A percentile compares a stretch with the other conserved stretches of the same genome.
Conservation (phyloP, 2,113 vertebrate genomes). For the Ceyx melanurus region DNA sequence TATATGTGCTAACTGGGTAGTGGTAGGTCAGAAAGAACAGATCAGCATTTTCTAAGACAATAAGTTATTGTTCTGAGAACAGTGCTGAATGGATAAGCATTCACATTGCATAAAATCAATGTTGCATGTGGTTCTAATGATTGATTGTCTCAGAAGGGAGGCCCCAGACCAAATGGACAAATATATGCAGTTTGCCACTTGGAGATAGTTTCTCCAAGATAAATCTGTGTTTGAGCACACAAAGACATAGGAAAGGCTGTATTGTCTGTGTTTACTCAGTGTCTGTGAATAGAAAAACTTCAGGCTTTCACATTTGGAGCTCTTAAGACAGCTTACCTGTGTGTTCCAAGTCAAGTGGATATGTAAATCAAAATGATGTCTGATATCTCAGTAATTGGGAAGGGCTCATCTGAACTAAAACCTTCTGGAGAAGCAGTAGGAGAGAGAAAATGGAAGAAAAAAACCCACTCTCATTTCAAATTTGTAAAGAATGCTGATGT, state of each 20-base stretch:
- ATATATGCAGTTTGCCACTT: background rate
- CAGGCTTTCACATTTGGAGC: background rate
- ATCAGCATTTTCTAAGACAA: conserved; percentile 43
- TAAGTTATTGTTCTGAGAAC: conserved; percentile 32
- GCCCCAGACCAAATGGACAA: background rate
- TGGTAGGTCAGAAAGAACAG: conserved; percentile 28
- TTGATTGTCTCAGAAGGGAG: conserved; percentile 34
- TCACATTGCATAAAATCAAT: conserved; percentile 49
- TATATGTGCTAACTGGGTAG: background rate
- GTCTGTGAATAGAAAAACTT: background rate
- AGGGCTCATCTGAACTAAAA: background rate
- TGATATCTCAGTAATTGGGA: background rate
- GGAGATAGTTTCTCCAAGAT: background rate
- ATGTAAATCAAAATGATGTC: background rate
- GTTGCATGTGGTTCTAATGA: conserved; percentile 18
- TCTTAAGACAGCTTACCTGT: background rate
- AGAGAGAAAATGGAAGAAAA: background rate
- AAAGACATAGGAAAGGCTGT: background rate
- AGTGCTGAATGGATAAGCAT: conserved; percentile 27
- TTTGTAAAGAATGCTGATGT: background rate
- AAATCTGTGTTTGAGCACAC: background rate
- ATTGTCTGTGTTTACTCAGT: background rate
- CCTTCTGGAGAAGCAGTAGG: background rate
- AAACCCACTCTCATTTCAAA: background rate
- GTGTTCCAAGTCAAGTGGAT: background rate